Evolutionary conservation across 1,140 invertebrate species (phyloP).

Genomic region (Luehdorfia chinensis): DNA sequence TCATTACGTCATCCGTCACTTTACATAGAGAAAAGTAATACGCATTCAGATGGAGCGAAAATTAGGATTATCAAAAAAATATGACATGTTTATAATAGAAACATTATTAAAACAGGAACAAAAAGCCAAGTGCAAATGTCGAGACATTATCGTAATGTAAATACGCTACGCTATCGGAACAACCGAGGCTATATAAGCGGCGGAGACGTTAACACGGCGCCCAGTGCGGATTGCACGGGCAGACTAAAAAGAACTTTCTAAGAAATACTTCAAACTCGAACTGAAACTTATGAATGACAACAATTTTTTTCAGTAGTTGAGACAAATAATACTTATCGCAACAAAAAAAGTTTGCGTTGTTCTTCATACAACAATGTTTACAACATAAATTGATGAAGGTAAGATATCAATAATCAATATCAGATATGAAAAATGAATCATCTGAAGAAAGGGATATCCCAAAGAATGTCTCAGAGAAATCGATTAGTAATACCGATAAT

Average conservation of each 20-base stretch:
- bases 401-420: no score
- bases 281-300: not conserved
- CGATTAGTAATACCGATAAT: conserved; percentile 26
- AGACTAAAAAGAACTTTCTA: conserved; percentile 42
- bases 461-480: conserved; percentile 18
- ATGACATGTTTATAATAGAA: conserved; percentile 6
- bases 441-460: conserved; percentile 21
- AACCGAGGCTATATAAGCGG: conserved; percentile 56
- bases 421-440: conserved; percentile 31
- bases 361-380: no score
- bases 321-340: no score
- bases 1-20: conserved; percentile 18
- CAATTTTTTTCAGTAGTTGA: no score
- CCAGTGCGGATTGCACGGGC: conserved; percentile 68
- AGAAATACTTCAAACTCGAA: not conserved
- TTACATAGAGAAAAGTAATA: not conserved
- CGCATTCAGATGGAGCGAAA: not conserved
- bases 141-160: conserved; percentile 36
- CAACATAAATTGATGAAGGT: no score
- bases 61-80: not conserved
- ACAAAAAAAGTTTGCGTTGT: no score
- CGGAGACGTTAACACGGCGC: conserved; percentile 24
- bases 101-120: conserved; percentile 27
- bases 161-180: conserved; percentile 36
- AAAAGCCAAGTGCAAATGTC: conserved; percentile 31